Base-by-base conservation (phyloP, 2,888 invertebrate species). In the Branchellion lobata region DNA sequence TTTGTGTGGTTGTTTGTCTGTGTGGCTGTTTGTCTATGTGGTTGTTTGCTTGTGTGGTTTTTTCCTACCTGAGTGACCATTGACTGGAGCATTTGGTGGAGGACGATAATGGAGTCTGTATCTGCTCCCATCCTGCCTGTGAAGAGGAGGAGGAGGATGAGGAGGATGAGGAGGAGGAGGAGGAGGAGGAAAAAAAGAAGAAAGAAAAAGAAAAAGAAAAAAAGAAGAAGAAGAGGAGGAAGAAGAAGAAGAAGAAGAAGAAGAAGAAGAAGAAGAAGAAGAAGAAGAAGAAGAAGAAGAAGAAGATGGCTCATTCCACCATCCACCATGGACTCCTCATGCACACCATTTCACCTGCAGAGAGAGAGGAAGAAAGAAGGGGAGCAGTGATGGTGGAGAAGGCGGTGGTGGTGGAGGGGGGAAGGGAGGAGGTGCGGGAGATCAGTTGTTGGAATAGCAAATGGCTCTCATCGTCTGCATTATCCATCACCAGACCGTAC, bases 401-500 rank as follows among this genome's bases (percentile, higher is more conserved):
- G 61, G 61, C 21, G 24, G 61, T n/a, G 5, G 61, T 18, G 61
- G 61, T n/a, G 21, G 21, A 24, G 61, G 61, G 21, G 3, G 24
- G n/a, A n/a, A n/a, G n/a, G 21, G 21, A 24, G 21, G 61, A 57
- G 61, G n/a, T 5, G 21, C 61, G 21, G 21, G 61, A 57, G 61
- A 57, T 5, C 14, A 57, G 24, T 3, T n/a, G 61, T 5, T 14
- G 21, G 61, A 57, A 57, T 3, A 57, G 40, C 29, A 34, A 2
- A 21, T 77, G 77, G 21, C 18, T 53, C 29, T 65, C 61, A 24
- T 57, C 77, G 33, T 77, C 77, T 34, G 65, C 61, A 21, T 77
- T 57, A 1, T 65, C 33, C 77, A 77, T 77, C 61, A 77, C 33
- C n/a, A 77, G n/a, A 2, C 57, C 53, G 31, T 77, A 77, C 77